Evolutionary conservation across 2,797 vertebrate genomes (phyloP).

Genomic region (Lepilemur septentrionalis): DNA sequence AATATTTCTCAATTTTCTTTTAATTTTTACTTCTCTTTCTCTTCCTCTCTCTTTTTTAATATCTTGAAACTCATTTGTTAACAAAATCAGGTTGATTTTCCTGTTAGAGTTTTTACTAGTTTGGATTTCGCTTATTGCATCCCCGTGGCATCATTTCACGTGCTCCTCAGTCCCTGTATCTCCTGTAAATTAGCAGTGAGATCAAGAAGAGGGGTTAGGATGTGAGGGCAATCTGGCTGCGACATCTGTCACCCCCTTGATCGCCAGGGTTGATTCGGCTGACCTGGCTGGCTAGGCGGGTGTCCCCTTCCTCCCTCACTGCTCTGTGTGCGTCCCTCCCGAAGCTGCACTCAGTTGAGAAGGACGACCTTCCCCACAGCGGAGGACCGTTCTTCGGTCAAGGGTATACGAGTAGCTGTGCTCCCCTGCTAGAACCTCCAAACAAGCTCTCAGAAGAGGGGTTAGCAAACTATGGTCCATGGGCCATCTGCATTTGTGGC

Average conservation of each 20-base stretch:
- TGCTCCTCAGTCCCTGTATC: neutral
- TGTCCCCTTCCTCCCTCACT: no score
- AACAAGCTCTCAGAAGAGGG: neutral
- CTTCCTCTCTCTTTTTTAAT: neutral
- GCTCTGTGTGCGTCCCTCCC: no score
- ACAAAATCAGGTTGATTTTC: conserved; percentile 11
- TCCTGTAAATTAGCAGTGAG: neutral
- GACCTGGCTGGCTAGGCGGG: no score
- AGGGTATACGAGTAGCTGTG: no score
- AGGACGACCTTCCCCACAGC: no score
- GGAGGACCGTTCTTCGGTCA: no score
- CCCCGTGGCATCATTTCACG: neutral
- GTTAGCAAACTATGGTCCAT: neutral
- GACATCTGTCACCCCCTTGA: no score
- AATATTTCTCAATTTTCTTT: neutral
- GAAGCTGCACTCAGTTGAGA: no score
- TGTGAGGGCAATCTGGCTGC: no score
- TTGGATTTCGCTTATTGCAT: neutral
- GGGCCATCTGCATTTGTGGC: neutral
- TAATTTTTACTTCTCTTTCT: neutral
- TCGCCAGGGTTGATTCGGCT: no score
- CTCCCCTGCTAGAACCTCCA: no score
- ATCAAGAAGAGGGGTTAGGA: neutral
- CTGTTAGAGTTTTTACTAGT: neutral
- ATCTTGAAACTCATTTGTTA: neutral